Evolutionary conservation across 2,113 vertebrate genomes (phyloP).

Genomic region (Antennarius striatus): DNA sequence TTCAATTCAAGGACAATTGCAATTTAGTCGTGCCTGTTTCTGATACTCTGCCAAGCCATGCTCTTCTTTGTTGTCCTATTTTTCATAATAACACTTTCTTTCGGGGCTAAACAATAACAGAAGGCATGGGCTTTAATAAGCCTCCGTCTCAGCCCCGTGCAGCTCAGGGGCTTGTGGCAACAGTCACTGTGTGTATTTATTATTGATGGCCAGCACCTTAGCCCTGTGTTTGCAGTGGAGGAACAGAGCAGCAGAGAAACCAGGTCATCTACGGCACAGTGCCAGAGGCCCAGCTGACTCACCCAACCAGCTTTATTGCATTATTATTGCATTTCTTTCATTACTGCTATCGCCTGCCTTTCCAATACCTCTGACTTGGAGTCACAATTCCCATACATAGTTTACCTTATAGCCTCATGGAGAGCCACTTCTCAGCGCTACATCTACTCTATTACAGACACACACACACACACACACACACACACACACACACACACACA

Average conservation of each 20-base stretch:
- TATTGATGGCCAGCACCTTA: slow-evolving; percentile 81
- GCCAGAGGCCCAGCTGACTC: slow-evolving; percentile 73
- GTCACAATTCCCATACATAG: slow-evolving; percentile 62
- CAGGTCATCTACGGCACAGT: slow-evolving; percentile 71
- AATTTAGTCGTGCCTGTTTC: slow-evolving; percentile 52
- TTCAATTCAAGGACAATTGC: slow-evolving; percentile 53
- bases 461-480: slow-evolving; percentile 12
- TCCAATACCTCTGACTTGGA: slow-evolving; percentile 61
- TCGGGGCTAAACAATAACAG: slow-evolving; percentile 73
- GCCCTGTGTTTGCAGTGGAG: slow-evolving; percentile 67
- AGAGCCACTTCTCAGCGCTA: slow-evolving; percentile 44
- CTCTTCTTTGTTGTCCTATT: slow-evolving; percentile 65
- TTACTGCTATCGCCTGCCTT: slow-evolving; percentile 73
- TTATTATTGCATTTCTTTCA: slow-evolving; percentile 80
- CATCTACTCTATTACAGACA: slow-evolving; percentile 28
- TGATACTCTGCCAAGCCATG: slow-evolving; percentile 42
- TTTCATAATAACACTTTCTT: slow-evolving; percentile 73
- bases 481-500: slow-evolving; percentile 5
- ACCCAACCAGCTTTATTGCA: slow-evolving; percentile 74
- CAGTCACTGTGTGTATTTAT: slow-evolving; percentile 76
- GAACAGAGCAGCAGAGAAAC: slow-evolving; percentile 67
- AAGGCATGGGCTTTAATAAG: slow-evolving; percentile 74
- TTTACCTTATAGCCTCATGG: slow-evolving; percentile 62
- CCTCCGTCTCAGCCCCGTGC: slow-evolving; percentile 52
- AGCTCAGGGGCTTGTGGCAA: slow-evolving; percentile 70